Conservation (phyloP, 2,888 invertebrate genomes). For the Oxycera nigricornis region DNA sequence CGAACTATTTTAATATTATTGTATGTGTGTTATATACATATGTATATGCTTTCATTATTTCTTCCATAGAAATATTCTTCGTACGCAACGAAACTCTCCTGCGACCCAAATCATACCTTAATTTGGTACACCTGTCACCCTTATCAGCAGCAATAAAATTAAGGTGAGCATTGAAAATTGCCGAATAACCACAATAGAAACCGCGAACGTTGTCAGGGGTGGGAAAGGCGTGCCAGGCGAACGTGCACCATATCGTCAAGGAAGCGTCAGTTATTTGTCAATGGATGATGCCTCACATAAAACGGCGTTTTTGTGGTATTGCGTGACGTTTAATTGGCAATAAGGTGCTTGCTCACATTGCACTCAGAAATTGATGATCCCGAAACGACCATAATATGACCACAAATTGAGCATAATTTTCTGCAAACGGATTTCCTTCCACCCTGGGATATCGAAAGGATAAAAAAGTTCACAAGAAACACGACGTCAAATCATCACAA, state of each 20-base stretch:
- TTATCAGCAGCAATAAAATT: constrained; percentile 36
- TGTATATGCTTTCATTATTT: too few species aligned
- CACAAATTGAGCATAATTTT: constrained; percentile 36
- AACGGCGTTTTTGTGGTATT: constrained; percentile 30
- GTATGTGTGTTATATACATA: too few species aligned
- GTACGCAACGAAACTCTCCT: too few species aligned
- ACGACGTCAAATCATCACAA: background rate
- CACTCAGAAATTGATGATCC: constrained; percentile 36
- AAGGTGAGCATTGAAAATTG: constrained; percentile 28
- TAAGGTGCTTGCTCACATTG: constrained; percentile 38
- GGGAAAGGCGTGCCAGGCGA: background rate
- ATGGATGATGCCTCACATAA: constrained; percentile 19
- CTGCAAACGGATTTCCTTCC: constrained; percentile 34
- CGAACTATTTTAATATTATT: too few species aligned
- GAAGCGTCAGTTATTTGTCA: constrained; percentile 34
- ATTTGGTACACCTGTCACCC: constrained; percentile 36
- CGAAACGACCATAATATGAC: constrained; percentile 26
- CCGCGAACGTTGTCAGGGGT: constrained; percentile 6
- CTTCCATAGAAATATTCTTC: too few species aligned
- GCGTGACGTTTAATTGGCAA: constrained; percentile 30
- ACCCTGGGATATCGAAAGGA: background rate
- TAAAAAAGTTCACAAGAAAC: constrained; percentile 8
- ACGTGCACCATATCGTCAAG: constrained; percentile 18
- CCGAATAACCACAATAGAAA: constrained; percentile 24
- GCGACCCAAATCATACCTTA: constrained; percentile 15